These are phyloP conservation scores for Anguilla pacifica DNA, from an alignment of 2,797 vertebrate genomes.

Conservation along the genomic window DNA sequence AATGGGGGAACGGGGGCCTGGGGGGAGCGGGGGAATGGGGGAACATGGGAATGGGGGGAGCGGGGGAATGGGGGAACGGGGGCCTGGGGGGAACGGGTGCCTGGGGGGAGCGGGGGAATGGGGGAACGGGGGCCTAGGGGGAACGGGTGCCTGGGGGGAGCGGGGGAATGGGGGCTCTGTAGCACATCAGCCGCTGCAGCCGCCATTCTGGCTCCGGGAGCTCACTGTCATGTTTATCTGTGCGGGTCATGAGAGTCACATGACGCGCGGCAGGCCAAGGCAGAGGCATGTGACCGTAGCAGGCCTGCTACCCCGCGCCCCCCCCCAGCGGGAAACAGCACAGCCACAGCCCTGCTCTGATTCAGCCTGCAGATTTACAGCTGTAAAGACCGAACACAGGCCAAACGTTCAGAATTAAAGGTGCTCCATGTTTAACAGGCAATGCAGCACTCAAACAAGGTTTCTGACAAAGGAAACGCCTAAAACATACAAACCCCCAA, in stretches of 20 bases:
- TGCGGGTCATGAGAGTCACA: not conserved
- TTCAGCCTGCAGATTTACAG: not conserved
- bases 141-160: too few species aligned
- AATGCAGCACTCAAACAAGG: not conserved
- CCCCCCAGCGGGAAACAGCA: slow-evolving; percentile 44
- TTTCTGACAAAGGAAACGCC: not conserved
- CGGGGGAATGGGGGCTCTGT: not conserved
- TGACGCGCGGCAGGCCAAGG: slow-evolving; percentile 7
- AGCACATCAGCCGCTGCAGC: not conserved
- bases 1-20: too few species aligned
- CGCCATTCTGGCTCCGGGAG: not conserved
- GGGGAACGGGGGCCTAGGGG: too few species aligned
- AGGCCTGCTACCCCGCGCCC: slow-evolving; percentile 34
- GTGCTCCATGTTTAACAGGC: not conserved
- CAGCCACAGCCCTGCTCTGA: too few species aligned
- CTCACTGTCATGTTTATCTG: not conserved
- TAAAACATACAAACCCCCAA: not conserved
- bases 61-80: too few species aligned
- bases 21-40: too few species aligned
- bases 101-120: too few species aligned
- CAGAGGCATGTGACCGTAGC: slow-evolving; percentile 43
- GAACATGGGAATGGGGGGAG: too few species aligned
- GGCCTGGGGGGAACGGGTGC: too few species aligned
- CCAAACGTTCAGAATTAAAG: slow-evolving; percentile 34
- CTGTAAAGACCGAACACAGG: not conserved